phyloP scores from a whole-genome alignment of 2,797 vertebrate species.

The Aeoliscus strigatus region DNA sequence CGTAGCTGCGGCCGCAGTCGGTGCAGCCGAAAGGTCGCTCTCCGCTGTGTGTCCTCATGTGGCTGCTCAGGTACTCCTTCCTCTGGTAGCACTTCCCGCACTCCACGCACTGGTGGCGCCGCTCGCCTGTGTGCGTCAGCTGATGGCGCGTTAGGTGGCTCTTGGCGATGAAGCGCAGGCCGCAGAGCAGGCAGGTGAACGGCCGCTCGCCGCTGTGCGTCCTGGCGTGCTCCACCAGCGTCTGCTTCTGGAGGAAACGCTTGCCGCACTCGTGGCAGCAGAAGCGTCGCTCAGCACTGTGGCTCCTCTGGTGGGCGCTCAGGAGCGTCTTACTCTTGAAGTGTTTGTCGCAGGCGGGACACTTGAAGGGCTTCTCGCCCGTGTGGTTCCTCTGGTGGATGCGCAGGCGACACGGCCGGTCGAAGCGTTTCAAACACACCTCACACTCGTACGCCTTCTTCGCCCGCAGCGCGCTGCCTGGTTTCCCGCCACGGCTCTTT shows the following conservation, averaged over 20 bases:
- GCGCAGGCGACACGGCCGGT: slow-evolving; percentile 7
- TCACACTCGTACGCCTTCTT: slow-evolving; percentile 7
- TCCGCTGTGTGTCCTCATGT: slow-evolving; percentile 27
- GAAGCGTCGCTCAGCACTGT: slow-evolving; percentile 6
- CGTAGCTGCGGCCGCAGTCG: slow-evolving; percentile 13
- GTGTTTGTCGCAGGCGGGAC: slow-evolving; percentile 13
- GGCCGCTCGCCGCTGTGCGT: slow-evolving; percentile 18
- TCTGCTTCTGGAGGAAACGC: slow-evolving; percentile 9
- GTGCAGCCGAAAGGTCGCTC: slow-evolving; percentile 23
- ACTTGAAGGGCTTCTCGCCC: slow-evolving; percentile 11
- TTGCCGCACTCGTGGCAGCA: slow-evolving; percentile 24
- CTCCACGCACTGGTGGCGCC: slow-evolving; percentile 13
- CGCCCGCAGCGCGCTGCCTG: not conserved
- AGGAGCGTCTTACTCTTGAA: slow-evolving; percentile 12
- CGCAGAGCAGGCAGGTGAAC: slow-evolving; percentile 11
- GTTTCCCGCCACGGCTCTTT: not conserved
- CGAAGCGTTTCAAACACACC: slow-evolving; percentile 11
- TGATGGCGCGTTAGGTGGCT: slow-evolving; percentile 21
- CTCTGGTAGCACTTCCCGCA: slow-evolving; percentile 26
- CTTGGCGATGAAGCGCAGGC: slow-evolving; percentile 7
- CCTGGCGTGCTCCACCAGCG: slow-evolving; percentile 12
- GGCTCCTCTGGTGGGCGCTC: slow-evolving; percentile 9
- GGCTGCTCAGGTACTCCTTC: slow-evolving; percentile 23
- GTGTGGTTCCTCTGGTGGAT: slow-evolving; percentile 14
- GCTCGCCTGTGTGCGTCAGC: slow-evolving; percentile 16